Conservation (phyloP, 2,888 invertebrate species). For the Acanthococcus lagerstroemiae region DNA sequence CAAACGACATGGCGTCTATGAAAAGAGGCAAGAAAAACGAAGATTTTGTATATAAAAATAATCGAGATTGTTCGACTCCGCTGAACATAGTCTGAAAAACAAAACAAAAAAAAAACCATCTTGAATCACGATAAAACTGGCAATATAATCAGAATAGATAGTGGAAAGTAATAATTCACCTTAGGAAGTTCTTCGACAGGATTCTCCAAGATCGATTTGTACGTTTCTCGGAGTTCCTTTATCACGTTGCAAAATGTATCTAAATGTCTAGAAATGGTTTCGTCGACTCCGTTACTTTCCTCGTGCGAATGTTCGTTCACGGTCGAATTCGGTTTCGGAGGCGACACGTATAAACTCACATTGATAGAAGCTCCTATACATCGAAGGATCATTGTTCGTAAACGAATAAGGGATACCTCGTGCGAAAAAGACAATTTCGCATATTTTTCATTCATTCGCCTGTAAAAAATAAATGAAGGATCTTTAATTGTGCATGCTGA, state of each 20-base stretch:
- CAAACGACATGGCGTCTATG: conserved; percentile 18
- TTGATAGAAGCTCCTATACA: conserved; percentile 23
- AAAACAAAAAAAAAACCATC: not conserved
- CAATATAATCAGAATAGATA: no score
- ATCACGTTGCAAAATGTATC: conserved; percentile 10
- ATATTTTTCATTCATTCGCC: conserved; percentile 15
- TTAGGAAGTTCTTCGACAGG: conserved; percentile 10
- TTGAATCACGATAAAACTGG: not conserved
- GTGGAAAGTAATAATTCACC: conserved; percentile 1
- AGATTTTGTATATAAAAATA: conserved; percentile 13
- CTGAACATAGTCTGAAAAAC: conserved; percentile 14
- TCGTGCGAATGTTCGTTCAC: not conserved
- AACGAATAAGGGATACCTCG: conserved; percentile 15
- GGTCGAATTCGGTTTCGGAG: not conserved
- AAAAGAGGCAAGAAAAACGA: conserved; percentile 21
- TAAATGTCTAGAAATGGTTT: not conserved
- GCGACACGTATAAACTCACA: conserved; percentile 3
- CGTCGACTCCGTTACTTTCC: conserved; percentile 6
- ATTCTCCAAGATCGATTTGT: not conserved
- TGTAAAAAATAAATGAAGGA: not conserved
- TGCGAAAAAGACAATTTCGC: conserved; percentile 18
- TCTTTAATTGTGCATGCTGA: no score
- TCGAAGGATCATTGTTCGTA: conserved; percentile 23
- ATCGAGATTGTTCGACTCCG: conserved; percentile 9
- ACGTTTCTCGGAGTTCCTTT: conserved; percentile 4